A percentile compares a stretch with the other conserved stretches of the same genome.
Evolutionary conservation across 2,797 vertebrate genomes (phyloP).

Genomic region (Emys orbicularis): DNA sequence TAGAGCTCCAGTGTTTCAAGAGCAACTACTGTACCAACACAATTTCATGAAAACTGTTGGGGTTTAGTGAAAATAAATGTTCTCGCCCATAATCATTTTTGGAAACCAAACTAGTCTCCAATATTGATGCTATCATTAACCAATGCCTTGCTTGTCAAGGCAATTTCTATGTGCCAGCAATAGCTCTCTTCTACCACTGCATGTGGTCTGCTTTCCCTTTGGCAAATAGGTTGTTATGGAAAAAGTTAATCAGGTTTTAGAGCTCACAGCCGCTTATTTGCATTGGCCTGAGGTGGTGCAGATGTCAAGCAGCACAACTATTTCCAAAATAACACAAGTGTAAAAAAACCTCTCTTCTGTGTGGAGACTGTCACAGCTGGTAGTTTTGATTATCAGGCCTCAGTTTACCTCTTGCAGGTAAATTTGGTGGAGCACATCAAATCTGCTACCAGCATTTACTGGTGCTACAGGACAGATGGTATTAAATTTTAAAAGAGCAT

Average conservation of each 20-base stretch:
- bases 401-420: neutral
- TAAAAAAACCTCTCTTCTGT: neutral
- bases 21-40: neutral
- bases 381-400: neutral
- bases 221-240: neutral
- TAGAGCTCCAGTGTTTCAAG: neutral
- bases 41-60: neutral
- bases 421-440: rapidly evolving
- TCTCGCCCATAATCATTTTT: neutral
- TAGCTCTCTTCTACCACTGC: neutral
- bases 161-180: neutral
- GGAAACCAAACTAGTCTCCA: neutral
- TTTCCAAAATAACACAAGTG: conserved; percentile 4
- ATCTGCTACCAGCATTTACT: rapidly evolving
- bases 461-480: neutral
- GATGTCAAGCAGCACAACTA: neutral
- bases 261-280: neutral
- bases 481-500: neutral
- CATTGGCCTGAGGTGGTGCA: neutral
- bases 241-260: neutral
- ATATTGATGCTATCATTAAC: neutral
- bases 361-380: neutral
- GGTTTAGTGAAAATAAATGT: neutral
- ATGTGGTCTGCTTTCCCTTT: neutral
- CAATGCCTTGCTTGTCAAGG: neutral